Base-by-base conservation (phyloP, 2,113 vertebrate species). In the Cyanoliseus patagonus region DNA sequence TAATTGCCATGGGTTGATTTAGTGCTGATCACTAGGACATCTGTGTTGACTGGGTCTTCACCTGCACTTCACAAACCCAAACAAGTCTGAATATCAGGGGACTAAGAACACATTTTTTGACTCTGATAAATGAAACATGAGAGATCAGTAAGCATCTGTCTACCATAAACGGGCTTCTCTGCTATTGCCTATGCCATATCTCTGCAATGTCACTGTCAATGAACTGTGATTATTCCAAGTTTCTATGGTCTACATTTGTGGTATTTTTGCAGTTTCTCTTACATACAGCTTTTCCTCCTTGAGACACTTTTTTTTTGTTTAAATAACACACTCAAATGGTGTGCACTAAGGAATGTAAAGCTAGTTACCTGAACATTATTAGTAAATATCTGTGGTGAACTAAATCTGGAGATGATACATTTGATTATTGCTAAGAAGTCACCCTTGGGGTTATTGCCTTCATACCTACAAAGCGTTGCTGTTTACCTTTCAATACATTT, bases 371-470 rank as follows among this genome's bases (percentile, higher is more conserved):
- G 55, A 78, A 83, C 49, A 52, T 90, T 79, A 84, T 74, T 49
- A 44, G 10, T 51, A 68, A 63, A n/a, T 57, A 39, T 10, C 59
- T 55, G 35, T 76, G 87, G 77, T 47, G 69, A 82, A 73, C 88
- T 92, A 92, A 82, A 96, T 78, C 72, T 83, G 11, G 18, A 94
- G 51, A 83, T 51, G 76, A 90, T 64, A 49, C 8, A 76, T 92
- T 84, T 67, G 44, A n/a, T 97, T 97, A 98, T 97, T 98, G 98
- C 98, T 98, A 92, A 94, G 93, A 96, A 93, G 68, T 94, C 78
- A 73, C 84, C 44, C 94, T 92, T 88, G 57, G 92, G 83, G 86
- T 95, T 95, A 90, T 93, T 95, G 88, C 94, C 96, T 94, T 91
- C 35, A 23, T 44, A 87, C 70, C 88, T 81, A 57, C 83, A 92